Conservation (phyloP, 2,888 invertebrate genomes). For the Trichopoda pennipes region DNA sequence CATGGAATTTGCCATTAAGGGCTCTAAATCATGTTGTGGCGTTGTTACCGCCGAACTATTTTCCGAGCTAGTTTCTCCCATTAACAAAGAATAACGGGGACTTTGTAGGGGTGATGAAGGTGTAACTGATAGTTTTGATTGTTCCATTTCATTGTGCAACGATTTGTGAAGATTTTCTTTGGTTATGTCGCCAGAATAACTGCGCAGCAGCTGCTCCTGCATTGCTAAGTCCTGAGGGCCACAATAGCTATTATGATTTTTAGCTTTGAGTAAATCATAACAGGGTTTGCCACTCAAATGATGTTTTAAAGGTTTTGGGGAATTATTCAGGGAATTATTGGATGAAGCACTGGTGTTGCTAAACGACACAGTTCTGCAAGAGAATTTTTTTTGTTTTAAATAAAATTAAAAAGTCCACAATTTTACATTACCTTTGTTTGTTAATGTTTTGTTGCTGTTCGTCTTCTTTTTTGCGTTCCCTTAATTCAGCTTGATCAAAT, state of each 20-base stretch:
- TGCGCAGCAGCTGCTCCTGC: conserved; percentile 72
- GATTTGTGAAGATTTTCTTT: conserved; percentile 70
- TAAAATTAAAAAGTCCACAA: background rate
- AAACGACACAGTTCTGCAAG: conserved; percentile 67
- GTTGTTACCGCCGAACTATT: conserved; percentile 81
- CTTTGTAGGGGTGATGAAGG: conserved; percentile 80
- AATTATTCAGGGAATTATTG: conserved; percentile 55
- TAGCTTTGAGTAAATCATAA: conserved; percentile 72
- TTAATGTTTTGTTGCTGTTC: conserved; percentile 25
- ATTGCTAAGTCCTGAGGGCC: conserved; percentile 60
- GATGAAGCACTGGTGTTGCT: conserved; percentile 57
- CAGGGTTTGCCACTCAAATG: conserved; percentile 68
- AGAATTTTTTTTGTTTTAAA: background rate
- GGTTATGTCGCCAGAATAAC: conserved; percentile 73
- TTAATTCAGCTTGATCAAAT: conserved; percentile 49
- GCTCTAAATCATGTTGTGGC: conserved; percentile 80
- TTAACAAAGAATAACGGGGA: conserved; percentile 80
- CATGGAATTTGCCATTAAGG: conserved; percentile 75
- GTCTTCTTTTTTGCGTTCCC: conserved; percentile 43
- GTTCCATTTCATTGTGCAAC: conserved; percentile 72
- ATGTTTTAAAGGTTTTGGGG: conserved; percentile 60
- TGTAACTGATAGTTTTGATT: conserved; percentile 77
- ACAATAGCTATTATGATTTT: conserved; percentile 77
- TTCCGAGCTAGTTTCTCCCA: conserved; percentile 81
- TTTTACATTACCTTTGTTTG: conserved; percentile 54